Base-by-base conservation (phyloP, 1,140 invertebrate species). In the Cheumatopsyche charites region DNA sequence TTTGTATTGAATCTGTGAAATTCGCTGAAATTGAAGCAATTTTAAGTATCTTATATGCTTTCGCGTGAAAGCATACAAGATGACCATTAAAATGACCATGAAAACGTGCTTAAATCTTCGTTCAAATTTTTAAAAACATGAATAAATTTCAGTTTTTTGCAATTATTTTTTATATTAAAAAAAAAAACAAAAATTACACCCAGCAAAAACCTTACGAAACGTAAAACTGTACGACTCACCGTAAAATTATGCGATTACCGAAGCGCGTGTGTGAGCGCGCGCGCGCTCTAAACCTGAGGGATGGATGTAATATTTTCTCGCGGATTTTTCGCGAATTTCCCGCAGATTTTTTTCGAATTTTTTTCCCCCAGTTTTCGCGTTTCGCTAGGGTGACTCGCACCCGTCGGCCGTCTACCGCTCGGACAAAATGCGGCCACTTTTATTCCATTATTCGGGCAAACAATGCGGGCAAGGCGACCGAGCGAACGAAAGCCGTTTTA, bases 381-480 rank as follows among this genome's bases (percentile, higher is more conserved):
- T 52, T 19, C 55, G 21, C 29, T 36, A 4, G 29, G 3, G 9
- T n/a, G n/a, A n/a, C n/a, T n/a, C n/a, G n/a, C n/a, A n/a, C n/a
- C n/a, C 29, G 29, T 3, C 29, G 9, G 9, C 15, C 43, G 43
- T 15, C 15, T 47, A 12, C 13, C 55, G 21, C 19, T 23, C 55
- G 19, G 6, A 17, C 19, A 42, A 63, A 63, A 63, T 43, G 36
- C 42, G 15, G 15, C 5, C 62, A 43, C 62, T 63, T 63, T 63
- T 63, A 63, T 63, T 63, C 62, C 36, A 63, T 63, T 63, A 63
- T 63, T 63, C 19, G 17, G 0, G 41, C 62, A 63, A 63, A 63
- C 62, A 63, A 63, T 42, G 36, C 62, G 62, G 13, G 23, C 41
- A 63, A 63, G 62, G 26, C 62, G 62, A 63, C 11, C 29, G 41